Evolutionary conservation across 1,140 invertebrate genomes (phyloP).

Genomic region (Microplitis demolitor): DNA sequence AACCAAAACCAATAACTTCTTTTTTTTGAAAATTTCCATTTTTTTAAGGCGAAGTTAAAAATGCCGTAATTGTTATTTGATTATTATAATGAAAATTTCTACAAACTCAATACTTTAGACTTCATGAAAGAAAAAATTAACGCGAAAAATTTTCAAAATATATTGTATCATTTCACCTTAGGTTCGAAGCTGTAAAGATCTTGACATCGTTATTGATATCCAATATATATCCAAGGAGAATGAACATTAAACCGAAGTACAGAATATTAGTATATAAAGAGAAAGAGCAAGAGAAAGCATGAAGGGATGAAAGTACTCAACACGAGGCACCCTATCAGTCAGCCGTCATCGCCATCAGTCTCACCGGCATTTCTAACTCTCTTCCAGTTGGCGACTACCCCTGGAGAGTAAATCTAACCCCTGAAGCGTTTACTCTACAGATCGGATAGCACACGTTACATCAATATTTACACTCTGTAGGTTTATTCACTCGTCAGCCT

Average conservation of each 20-base stretch:
- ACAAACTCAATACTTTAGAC: too few species aligned
- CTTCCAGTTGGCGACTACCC: constrained; percentile 9
- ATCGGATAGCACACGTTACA: constrained; percentile 29
- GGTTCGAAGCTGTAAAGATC: background rate
- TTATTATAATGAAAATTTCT: too few species aligned
- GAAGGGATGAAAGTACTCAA: background rate
- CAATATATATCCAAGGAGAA: constrained; percentile 32
- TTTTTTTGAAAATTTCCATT: too few species aligned
- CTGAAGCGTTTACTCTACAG: constrained; percentile 26
- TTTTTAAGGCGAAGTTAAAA: too few species aligned
- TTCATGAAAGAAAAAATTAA: too few species aligned
- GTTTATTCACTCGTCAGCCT: constrained; percentile 3
- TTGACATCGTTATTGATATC: constrained; percentile 41
- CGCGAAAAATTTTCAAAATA: background rate
- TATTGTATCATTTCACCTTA: background rate
- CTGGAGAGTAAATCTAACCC: constrained; percentile 7
- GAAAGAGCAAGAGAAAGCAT: background rate
- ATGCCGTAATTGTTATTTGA: too few species aligned
- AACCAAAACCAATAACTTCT: too few species aligned
- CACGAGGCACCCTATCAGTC: constrained; percentile 34
- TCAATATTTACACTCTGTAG: constrained; percentile 25
- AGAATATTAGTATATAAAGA: constrained; percentile 3
- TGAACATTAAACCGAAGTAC: background rate
- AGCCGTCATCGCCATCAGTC: constrained; percentile 39
- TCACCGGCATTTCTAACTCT: background rate